A percentile compares a stretch with the other conserved stretches of the same genome.
Conservation (phyloP, 2,888 invertebrate genomes). For the Venustoraphidia nigricollis region DNA sequence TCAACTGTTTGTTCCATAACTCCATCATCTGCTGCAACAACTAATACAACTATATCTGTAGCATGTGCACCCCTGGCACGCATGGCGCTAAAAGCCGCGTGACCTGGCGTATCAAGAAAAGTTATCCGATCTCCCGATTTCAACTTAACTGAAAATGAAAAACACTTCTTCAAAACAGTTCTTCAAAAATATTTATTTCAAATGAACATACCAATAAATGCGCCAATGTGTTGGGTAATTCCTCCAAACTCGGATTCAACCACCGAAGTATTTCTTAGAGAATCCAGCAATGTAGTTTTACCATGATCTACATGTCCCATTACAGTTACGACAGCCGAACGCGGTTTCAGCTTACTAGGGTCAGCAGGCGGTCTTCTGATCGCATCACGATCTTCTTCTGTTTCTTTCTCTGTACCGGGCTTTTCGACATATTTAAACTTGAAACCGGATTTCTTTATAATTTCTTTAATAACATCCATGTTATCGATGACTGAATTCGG, state of each 20-base stretch:
- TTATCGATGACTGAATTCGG: constrained; percentile 43
- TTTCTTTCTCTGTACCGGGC: constrained; percentile 30
- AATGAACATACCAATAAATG: constrained; percentile 60
- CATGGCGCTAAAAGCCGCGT: constrained; percentile 94
- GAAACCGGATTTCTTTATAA: constrained; percentile 51
- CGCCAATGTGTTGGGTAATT: constrained; percentile 98
- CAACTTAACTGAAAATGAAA: constrained; percentile 36
- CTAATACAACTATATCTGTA: constrained; percentile 88
- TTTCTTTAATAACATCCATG: constrained; percentile 45
- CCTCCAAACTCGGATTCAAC: constrained; percentile 93
- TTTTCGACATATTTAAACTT: constrained; percentile 39
- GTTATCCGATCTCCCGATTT: constrained; percentile 65
- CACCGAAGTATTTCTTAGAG: constrained; percentile 69
- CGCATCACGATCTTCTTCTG: constrained; percentile 26
- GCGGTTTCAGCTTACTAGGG: constrained; percentile 43
- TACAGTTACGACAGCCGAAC: constrained; percentile 91
- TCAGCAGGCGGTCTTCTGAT: constrained; percentile 47
- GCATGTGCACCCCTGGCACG: constrained; percentile 81
- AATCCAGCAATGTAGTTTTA: constrained; percentile 90
- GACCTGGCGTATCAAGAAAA: constrained; percentile 97
- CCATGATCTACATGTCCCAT: constrained; percentile 99
- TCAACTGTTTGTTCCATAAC: constrained; percentile 96
- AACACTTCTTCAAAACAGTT: not conserved
- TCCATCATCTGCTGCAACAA: constrained; percentile 97
- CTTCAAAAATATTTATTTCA: not conserved